Base-by-base conservation (phyloP, 1,140 invertebrate species). In the Drosophila nasuta region DNA sequence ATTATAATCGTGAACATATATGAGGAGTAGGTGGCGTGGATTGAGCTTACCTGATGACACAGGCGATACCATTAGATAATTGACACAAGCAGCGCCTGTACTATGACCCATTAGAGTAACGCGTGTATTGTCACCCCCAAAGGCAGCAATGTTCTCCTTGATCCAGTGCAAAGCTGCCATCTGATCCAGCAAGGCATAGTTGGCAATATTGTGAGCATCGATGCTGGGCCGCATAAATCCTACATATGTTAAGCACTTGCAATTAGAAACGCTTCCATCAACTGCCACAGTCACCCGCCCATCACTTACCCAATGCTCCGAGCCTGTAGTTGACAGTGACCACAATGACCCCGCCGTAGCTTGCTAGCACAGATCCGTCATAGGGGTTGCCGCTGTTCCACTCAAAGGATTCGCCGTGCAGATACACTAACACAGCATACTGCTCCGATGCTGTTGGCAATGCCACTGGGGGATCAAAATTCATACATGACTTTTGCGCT, bases 101-200 rank as follows among this genome's bases (percentile, higher is more conserved):
- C 97, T 97, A 89, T 99, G 98, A 0, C 98, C 98, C 93, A 99
- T 96, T 11, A 99, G 91, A 0, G 98, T 99, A 1, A 99, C 96
- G 0, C 94, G 94, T 28, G 93, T 93, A 88, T 96, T 95, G 93
- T 99, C 96, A 0, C 98, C 98, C 11, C 97, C 97, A 85, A 99
- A 95, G 82, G 96, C 95, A 33, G 93, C 94, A 73, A 97, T 96
- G 93, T 98, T 97, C 91, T 98, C 95, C 85, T 96, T 96, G 38
- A 99, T 94, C 97, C 97, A 98, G 71, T 97, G 94, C 10, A 98
- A 93, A 0, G 97, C 97, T 0, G 97, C 97, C 70, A 97, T 95
- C 93, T 98, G 97, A 93, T 98, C 97, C 11, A 98, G 93, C 6
- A 98, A 93, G 0, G 97, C 98, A 85, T 98, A 98, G 94, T 98